Evolutionary conservation across 1,140 invertebrate genomes (phyloP).

Genomic region (Doryteuthis pealeii): DNA sequence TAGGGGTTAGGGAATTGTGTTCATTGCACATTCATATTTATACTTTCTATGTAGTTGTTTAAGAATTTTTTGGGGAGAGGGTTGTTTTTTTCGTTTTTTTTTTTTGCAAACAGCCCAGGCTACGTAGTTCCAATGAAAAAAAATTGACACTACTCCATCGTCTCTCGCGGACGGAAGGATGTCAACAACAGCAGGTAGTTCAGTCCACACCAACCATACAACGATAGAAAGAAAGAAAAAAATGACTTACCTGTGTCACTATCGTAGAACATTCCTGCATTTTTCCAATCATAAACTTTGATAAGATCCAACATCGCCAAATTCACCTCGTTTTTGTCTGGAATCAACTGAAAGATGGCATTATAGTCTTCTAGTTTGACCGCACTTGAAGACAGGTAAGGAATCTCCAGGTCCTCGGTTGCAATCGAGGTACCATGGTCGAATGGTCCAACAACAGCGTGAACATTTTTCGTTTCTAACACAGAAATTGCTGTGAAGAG

Average conservation of each 20-base stretch:
- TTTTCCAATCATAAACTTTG: slow-evolving; percentile 40
- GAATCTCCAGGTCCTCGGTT: slow-evolving; percentile 39
- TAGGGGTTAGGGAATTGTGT: no score
- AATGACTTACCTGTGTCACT: slow-evolving; percentile 38
- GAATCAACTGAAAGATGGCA: slow-evolving; percentile 39
- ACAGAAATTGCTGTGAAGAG: slow-evolving; percentile 32
- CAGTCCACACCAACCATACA: no score
- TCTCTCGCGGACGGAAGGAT: no score
- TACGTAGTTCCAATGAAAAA: no score
- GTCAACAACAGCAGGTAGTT: no score
- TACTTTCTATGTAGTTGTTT: no score
- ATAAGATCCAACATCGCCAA: slow-evolving; percentile 42
- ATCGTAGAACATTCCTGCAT: slow-evolving; percentile 51
- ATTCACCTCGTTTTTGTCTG: slow-evolving; percentile 33
- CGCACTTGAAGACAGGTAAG: slow-evolving; percentile 43
- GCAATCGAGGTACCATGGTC: slow-evolving; percentile 39
- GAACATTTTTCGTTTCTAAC: slow-evolving; percentile 30
- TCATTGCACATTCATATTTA: no score
- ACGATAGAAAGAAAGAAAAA: no score
- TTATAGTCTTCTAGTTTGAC: slow-evolving; percentile 24
- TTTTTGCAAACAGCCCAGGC: no score
- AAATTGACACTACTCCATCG: no score
- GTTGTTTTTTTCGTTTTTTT: no score
- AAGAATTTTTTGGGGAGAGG: no score
- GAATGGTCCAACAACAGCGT: slow-evolving; percentile 44